phyloP scores from a whole-genome alignment of 2,113 vertebrate genomes.

The Solea senegalensis region DNA sequence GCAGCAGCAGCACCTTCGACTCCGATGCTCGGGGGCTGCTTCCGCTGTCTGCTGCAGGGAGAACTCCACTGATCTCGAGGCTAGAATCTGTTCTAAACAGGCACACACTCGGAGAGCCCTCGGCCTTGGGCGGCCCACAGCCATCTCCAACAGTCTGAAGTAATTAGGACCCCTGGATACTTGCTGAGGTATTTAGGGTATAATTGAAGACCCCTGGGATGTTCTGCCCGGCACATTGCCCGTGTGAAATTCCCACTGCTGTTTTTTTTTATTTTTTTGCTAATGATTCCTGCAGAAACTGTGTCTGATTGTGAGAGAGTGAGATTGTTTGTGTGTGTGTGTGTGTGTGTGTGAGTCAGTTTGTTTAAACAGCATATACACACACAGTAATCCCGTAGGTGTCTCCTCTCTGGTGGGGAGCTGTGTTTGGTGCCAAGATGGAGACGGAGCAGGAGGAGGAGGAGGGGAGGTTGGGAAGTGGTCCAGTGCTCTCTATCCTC shows the following conservation, averaged over 20 bases:
- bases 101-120: constrained; percentile 51
- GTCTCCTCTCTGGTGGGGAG: constrained; percentile 65
- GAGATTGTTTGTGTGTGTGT: constrained; percentile 34
- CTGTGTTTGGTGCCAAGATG: constrained; percentile 59
- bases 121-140: constrained; percentile 29
- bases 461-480: constrained; percentile 49
- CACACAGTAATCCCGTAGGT: constrained; percentile 71
- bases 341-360: constrained; percentile 30
- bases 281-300: constrained; percentile 62
- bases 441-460: constrained; percentile 11
- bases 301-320: constrained; percentile 34
- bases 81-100: constrained; percentile 62
- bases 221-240: constrained; percentile 63
- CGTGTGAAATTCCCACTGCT: constrained; percentile 59
- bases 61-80: constrained; percentile 50
- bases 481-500: constrained; percentile 56
- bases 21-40: constrained; percentile 30
- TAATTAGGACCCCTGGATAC: constrained; percentile 72
- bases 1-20: constrained; percentile 23
- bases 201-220: constrained; percentile 70
- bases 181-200: constrained; percentile 69
- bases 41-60: constrained; percentile 52
- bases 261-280: constrained; percentile 37
- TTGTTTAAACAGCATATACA: constrained; percentile 62
- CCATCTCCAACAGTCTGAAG: constrained; percentile 67